A percentile compares a stretch with the other conserved stretches of the same genome.
Evolutionary conservation across 2,113 vertebrate genomes (phyloP).

Genomic region (Fulica atra): DNA sequence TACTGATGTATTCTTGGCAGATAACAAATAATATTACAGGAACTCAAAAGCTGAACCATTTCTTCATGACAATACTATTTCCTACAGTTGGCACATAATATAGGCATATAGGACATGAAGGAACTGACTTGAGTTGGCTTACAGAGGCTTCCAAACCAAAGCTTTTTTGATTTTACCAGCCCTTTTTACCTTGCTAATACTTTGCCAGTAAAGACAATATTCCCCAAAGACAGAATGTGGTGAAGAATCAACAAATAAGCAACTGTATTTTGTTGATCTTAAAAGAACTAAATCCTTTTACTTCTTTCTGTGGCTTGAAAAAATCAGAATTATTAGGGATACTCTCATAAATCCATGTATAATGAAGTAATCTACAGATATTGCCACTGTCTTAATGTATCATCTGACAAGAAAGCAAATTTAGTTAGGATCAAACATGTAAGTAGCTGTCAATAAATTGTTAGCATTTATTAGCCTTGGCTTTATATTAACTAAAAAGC

Average conservation of each 20-base stretch:
- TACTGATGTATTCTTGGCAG: neutral
- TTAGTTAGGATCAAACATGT: neutral
- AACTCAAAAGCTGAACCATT: neutral
- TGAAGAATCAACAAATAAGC: neutral
- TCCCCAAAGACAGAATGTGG: neutral
- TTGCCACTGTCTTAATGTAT: neutral
- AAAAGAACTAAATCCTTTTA: neutral
- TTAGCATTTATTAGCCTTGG: neutral
- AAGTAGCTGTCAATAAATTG: neutral
- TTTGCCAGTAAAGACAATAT: neutral
- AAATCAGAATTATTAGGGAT: neutral
- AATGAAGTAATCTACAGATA: neutral
- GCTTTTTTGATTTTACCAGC: neutral
- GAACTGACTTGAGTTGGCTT: neutral
- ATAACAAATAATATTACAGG: neutral
- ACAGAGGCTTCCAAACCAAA: neutral
- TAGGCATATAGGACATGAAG: neutral
- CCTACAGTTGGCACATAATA: neutral
- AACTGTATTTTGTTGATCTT: neutral
- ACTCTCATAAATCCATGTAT: neutral
- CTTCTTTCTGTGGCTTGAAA: neutral
- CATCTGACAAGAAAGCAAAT: neutral
- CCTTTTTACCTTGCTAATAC: neutral
- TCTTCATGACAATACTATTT: neutral
- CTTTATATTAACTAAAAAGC: slow-evolving; percentile 6